Conservation (phyloP, 2,113 vertebrate species). For the Neotoma lepida region DNA sequence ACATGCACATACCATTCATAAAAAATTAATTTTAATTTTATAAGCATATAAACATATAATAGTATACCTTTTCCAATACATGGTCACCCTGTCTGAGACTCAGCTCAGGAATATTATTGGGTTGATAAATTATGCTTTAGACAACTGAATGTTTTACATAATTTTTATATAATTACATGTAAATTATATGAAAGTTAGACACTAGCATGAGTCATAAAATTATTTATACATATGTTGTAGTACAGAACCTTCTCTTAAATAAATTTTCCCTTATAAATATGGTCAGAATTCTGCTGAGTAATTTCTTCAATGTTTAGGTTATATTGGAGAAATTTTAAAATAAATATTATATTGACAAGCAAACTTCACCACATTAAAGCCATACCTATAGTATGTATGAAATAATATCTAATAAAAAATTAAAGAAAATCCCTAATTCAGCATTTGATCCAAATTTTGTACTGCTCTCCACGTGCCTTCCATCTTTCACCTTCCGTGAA, state of each 20-base stretch:
- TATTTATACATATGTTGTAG: neutral
- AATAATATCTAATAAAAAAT: neutral
- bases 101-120: constrained; percentile 49
- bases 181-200: constrained; percentile 16
- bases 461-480: neutral
- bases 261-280: constrained; percentile 26
- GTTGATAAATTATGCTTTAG: constrained; percentile 48
- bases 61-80: constrained; percentile 7
- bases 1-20: neutral
- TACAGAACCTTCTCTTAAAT: constrained; percentile 24
- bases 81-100: constrained; percentile 17
- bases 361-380: constrained; percentile 25
- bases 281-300: neutral
- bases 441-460: constrained; percentile 32
- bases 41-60: neutral
- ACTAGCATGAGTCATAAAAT: constrained; percentile 17
- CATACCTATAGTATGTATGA: neutral
- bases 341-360: neutral
- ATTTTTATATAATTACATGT: neutral
- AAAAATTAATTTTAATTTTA: neutral
- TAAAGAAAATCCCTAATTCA: neutral
- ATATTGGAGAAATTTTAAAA: constrained; percentile 25
- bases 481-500: neutral
- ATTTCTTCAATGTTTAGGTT: constrained; percentile 18
- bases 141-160: neutral